These are phyloP conservation scores for Eupithecia centaureata DNA, from an alignment of 2,888 invertebrate species.

Conservation along the genomic window DNA sequence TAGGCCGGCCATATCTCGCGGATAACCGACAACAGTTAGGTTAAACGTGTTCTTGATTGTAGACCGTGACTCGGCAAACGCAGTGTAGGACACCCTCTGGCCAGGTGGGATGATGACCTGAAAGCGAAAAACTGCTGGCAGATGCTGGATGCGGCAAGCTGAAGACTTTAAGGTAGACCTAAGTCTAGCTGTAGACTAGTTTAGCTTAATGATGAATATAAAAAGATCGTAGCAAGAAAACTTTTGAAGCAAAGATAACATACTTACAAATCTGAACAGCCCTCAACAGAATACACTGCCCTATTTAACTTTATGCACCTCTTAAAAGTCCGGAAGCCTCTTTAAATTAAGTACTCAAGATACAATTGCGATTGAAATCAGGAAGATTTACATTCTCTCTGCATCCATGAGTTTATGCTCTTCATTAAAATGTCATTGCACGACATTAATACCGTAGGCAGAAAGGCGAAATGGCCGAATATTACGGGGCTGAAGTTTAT, in stretches of 20 bases:
- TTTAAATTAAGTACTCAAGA: constrained; percentile 13
- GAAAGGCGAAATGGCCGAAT: constrained; percentile 55
- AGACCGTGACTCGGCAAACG: too few relatives aligned
- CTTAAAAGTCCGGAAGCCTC: background rate
- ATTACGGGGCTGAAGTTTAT: constrained; percentile 54
- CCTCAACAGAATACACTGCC: background rate
- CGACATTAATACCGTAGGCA: constrained; percentile 52
- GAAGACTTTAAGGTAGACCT: too few relatives aligned
- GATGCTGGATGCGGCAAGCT: too few relatives aligned
- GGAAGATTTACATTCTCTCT: constrained; percentile 42
- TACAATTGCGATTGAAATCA: constrained; percentile 37
- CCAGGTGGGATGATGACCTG: too few relatives aligned
- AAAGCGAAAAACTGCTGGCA: too few relatives aligned
- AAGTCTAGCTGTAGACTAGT: too few relatives aligned
- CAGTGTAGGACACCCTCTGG: too few relatives aligned
- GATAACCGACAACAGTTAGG: too few relatives aligned
- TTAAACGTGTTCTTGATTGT: too few relatives aligned
- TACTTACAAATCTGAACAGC: background rate
- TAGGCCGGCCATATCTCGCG: too few relatives aligned
- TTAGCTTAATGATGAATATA: too few relatives aligned
- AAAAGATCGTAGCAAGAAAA: too few relatives aligned
- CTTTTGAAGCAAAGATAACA: background rate
- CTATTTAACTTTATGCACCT: background rate
- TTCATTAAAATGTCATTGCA: constrained; percentile 59
- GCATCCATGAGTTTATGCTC: constrained; percentile 50